Percentiles rank a stretch among this genome's conserved stretches.
phyloP scores from a whole-genome alignment of 2,113 vertebrate species.

The Bettongia penicillata region DNA sequence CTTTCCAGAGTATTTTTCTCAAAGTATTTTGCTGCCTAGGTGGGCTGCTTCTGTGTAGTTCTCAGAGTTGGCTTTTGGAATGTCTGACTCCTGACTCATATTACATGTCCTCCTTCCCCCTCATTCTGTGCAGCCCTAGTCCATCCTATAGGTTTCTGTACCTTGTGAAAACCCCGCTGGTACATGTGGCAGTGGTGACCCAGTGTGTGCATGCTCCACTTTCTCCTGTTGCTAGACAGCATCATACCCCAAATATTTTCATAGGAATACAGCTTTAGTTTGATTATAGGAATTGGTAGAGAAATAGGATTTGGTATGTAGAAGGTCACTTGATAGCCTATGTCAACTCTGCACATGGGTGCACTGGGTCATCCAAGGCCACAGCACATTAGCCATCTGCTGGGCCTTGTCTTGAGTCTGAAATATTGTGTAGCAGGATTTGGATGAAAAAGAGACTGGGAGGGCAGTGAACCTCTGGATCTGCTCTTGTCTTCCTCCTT shows the following conservation, averaged over 20 bases:
- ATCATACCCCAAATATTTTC: not conserved
- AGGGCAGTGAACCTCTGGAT: not conserved
- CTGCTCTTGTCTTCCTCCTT: conserved; percentile 46
- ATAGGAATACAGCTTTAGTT: not conserved
- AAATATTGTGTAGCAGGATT: not conserved
- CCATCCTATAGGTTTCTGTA: not conserved
- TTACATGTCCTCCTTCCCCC: not conserved
- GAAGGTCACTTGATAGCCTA: not conserved
- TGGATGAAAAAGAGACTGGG: not conserved
- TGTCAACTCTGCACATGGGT: not conserved
- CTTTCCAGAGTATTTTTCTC: not conserved
- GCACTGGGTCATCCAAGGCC: not conserved
- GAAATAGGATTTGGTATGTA: not conserved
- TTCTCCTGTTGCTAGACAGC: not conserved
- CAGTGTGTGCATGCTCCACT: not conserved
- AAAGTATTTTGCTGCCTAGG: not conserved
- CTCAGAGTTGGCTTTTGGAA: not conserved
- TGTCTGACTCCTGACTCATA: not conserved
- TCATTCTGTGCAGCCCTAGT: not conserved
- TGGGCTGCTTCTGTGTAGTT: not conserved
- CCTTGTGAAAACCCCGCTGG: not conserved
- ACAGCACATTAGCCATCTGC: not conserved
- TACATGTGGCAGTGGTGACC: not conserved
- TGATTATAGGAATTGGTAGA: not conserved
- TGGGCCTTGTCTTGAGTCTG: not conserved